Evolutionary conservation across 1,140 invertebrate species (phyloP), one percentile per base, ranked within the genome.

Genomic region (Orussus abietinus): DNA sequence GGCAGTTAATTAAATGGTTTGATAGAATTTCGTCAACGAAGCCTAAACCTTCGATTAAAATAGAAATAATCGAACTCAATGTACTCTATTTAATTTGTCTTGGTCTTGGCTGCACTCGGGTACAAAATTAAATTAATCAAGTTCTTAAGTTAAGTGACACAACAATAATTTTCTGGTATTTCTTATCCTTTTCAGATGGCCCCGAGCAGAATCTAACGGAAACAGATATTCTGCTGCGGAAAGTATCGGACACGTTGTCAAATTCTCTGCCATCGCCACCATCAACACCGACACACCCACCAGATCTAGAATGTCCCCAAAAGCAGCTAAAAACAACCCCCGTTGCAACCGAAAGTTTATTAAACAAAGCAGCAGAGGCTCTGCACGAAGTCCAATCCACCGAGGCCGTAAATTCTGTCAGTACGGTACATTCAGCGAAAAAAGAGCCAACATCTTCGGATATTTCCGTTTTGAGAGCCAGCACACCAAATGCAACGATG

Each of bases 231-330:
- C 41, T 73, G 11, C 56, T 73, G 4, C 65, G 66, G 26, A 67
- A 69, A 45, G 70, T 73, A 1, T 73, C 67, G 0, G 66, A 68
- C n/a, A 69, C 67, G 0, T 38, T 73, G 13, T 69, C 65, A 1
- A 59, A 46, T 18, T 44, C 61, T 19, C 11, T 49, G 5, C 55
- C 57, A 15, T 28, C 4, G 19, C 12, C 3, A 14, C 26, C n/a
- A 14, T 12, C 38, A 5, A 26, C 34, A 1, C 38, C 39, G 9
- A 19, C 37, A n/a, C 41, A 37, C 1, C 25, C 53, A 20, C 32
- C 47, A 44, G 1, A 6, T 17, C 12, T 4, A 21, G 15, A 6
- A 18, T 15, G 15, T 25, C 31, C 14, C 2, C 6, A 33, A 38
- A 39, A 19, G 14, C 34, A 10, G 6, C 30, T 5, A 37, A 38